Evolutionary conservation across 2,888 invertebrate genomes (phyloP), one percentile per base, ranked within the genome.

Genomic region (Erannis defoliaria): DNA sequence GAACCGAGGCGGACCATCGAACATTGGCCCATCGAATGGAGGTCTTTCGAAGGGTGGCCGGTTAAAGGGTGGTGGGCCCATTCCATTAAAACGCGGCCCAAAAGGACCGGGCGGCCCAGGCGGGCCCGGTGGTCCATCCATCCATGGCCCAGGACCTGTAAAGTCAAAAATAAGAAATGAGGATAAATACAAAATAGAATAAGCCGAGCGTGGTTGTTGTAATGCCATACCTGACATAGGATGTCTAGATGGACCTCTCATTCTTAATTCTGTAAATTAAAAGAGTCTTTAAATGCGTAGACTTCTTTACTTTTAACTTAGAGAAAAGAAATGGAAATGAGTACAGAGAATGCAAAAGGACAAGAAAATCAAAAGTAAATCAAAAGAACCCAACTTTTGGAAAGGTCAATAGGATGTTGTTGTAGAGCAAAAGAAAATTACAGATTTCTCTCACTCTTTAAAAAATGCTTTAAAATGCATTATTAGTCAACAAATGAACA

Each of bases 41-140:
- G 81, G 81, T 3, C 81, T 68, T 10, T 80, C 84, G 62, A 82
- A 82, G 0, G 77, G 71, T 1, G 60, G 62, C 12, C 62, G 78
- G 12, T 85, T 84, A 62, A 85, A 88, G 0, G 78, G 77, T 0
- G 75, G 78, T 0, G 75, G 86, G 0, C 86, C 88, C 87, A 84
- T 90, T 62, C 91, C 93, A 75, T 90, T 92, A 71, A 92, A 93
- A 4, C 92, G 80, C 2, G 90, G 88, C 14, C 87, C 89, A 64
- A 88, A 89, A 1, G 87, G 85, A 0, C 80, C 81, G 57, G 85
- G 75, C 63, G 78, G 73, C 6, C 82, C 80, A 14, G 85, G 77
- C 19, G 86, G 78, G 64, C 90, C 85, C 3, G 26, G 51, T 9
- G 51, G 65, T 90, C 94, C 93, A 63, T 92, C 94, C 93, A 94